These are phyloP conservation scores for Brachymystax lenok DNA, from an alignment of 2,797 vertebrate species.

Conservation along the genomic window DNA sequence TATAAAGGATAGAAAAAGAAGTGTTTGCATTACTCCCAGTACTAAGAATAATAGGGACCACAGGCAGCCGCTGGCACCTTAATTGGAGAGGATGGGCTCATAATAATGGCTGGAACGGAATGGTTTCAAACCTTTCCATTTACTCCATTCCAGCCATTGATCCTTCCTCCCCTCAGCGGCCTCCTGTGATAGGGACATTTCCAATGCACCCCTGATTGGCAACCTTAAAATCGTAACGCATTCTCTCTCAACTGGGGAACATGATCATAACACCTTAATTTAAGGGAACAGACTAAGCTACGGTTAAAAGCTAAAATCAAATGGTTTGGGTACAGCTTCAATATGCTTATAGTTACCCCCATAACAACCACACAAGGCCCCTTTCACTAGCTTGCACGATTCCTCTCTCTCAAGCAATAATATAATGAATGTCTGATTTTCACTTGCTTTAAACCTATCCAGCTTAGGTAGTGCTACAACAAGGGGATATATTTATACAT, in stretches of 20 bases:
- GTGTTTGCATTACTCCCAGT: not conserved
- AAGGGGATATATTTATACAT: not conserved
- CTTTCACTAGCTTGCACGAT: slow-evolving; percentile 26
- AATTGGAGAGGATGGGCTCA: too few relatives aligned
- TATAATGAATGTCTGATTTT: not conserved
- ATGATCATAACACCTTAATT: slow-evolving; percentile 29
- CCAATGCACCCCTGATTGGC: slow-evolving; percentile 60
- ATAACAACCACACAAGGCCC: slow-evolving; percentile 39
- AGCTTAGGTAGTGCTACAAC: slow-evolving; percentile 1
- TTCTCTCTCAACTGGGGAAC: slow-evolving; percentile 21
- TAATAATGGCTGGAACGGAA: too few relatives aligned
- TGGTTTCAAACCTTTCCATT: too few relatives aligned
- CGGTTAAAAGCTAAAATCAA: slow-evolving; percentile 41
- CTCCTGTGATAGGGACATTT: slow-evolving; percentile 33
- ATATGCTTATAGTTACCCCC: slow-evolving; percentile 37
- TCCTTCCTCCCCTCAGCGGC: too few relatives aligned
- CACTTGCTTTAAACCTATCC: not conserved
- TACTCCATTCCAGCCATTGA: too few relatives aligned
- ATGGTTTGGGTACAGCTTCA: slow-evolving; percentile 68
- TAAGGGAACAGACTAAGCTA: too few relatives aligned
- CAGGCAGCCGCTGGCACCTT: too few relatives aligned
- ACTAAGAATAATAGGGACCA: not conserved
- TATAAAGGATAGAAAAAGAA: slow-evolving; percentile 38
- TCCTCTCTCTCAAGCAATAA: slow-evolving; percentile 18
- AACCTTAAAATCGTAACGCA: slow-evolving; percentile 40